These are phyloP conservation scores for Rhynchomys soricoides DNA, from an alignment of 2,113 vertebrate species.

Conservation along the genomic window DNA sequence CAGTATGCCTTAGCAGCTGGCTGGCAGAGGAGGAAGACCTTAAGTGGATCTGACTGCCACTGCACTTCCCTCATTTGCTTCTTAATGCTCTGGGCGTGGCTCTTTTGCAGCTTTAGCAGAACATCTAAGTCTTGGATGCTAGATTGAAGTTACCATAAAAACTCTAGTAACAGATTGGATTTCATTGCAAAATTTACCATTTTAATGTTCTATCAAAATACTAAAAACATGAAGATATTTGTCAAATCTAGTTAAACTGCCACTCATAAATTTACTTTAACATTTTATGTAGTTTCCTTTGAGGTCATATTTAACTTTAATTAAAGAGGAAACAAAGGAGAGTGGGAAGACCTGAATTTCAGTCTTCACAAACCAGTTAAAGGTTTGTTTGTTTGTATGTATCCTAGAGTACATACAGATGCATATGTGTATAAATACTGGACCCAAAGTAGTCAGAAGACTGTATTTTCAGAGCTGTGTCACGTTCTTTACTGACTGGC, in stretches of 20 bases:
- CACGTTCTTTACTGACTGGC: not conserved
- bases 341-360: not conserved
- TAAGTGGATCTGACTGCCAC: not conserved
- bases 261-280: not conserved
- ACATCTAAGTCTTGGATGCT: not conserved
- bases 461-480: not conserved
- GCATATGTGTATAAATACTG: not conserved
- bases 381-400: not conserved
- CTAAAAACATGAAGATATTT: slow-evolving; percentile 31
- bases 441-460: slow-evolving; percentile 36
- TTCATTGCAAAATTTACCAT: slow-evolving; percentile 23
- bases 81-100: not conserved
- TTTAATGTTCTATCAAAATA: slow-evolving; percentile 50
- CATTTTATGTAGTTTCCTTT: slow-evolving; percentile 24
- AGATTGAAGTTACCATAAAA: slow-evolving; percentile 49
- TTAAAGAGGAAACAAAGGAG: slow-evolving; percentile 31
- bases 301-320: slow-evolving; percentile 36
- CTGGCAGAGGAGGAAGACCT: not conserved
- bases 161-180: not conserved
- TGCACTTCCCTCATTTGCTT: slow-evolving; percentile 34
- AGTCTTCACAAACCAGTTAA: not conserved
- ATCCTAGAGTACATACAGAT: not conserved
- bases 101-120: not conserved
- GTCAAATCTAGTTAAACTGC: slow-evolving; percentile 16
- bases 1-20: slow-evolving; percentile 6